Base-by-base conservation (phyloP, 64 coral and sea anemone genomes). In the Dendronephthya gigantea region DNA sequence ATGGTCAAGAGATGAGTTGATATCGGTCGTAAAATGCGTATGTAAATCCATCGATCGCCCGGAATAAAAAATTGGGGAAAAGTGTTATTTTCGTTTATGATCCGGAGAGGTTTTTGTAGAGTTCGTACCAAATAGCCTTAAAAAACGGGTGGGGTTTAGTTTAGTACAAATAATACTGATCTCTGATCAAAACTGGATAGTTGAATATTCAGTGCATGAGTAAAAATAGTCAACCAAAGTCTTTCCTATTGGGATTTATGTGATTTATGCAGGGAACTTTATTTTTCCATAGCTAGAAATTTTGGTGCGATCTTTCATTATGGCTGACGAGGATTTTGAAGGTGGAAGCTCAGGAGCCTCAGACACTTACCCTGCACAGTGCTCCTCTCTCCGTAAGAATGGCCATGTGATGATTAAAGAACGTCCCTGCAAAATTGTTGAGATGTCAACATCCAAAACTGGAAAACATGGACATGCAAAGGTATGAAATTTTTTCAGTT, bases 381-480 rank as follows among this genome's bases (percentile, higher is more conserved):
- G 92, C 33, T 98, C 94, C 11, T 79, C 92, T 38, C 90, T 98
- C 33, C 94, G 92, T 38, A 93, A 93, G 84, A 85, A 82, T 91
- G 94, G 94, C 7, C 47, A 98, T 88, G 92, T 98, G 22, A 0
- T 93, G 1, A 93, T 98, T 4, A 93, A 98, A 72, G 12, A 17
- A 0, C 81, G 50, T 16, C 94, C 94, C 1, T 93, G 91, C 85
- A 98, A 98, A 65, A 93, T 98, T 68, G 89, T 98, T 25, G 91
- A 93, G 39, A 98, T 96, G 94, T 86, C 91, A 0, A 96, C 94
- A 55, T 96, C 94, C 7, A 96, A 96, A 39, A 96, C 94, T 82
- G 94, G 94, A 16, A 96, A 96, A 28, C 94, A 96, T 85, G 94
- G 94, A 0, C 94, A 96, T 89, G 94, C 94, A 55, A 96, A 96